Percentiles rank a stretch among this genome's conserved stretches.
Evolutionary conservation across 1,140 invertebrate genomes (phyloP).

Genomic region (Trypoxylus dichotomus): DNA sequence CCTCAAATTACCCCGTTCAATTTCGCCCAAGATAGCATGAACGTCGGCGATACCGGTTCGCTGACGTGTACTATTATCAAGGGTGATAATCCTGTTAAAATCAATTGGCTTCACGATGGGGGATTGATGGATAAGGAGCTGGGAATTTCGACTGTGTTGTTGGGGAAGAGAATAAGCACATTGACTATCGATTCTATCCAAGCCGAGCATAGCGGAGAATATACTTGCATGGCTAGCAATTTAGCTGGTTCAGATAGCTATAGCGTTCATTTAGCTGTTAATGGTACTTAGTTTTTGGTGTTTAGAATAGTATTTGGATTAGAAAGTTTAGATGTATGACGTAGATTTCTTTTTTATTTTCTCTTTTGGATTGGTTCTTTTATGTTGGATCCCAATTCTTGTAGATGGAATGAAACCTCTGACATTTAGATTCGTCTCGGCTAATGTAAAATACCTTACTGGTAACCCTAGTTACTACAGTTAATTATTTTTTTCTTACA

Average conservation of each 20-base stretch:
- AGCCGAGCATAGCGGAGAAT: constrained; percentile 75
- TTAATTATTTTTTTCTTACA: too few relatives aligned
- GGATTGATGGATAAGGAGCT: constrained; percentile 63
- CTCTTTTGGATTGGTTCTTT: too few relatives aligned
- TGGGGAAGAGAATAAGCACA: constrained; percentile 75
- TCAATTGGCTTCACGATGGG: constrained; percentile 77
- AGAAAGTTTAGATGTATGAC: too few relatives aligned
- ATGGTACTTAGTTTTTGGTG: constrained; percentile 44
- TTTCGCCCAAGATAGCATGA: constrained; percentile 75
- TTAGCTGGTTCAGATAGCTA: constrained; percentile 70
- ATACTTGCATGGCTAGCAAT: constrained; percentile 79
- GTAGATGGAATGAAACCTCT: too few relatives aligned
- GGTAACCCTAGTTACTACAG: too few relatives aligned
- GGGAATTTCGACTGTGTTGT: constrained; percentile 74
- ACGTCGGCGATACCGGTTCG: constrained; percentile 77
- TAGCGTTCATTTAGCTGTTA: constrained; percentile 70
- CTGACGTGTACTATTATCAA: constrained; percentile 75
- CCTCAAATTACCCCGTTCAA: constrained; percentile 60
- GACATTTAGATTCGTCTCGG: too few relatives aligned
- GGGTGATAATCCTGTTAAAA: constrained; percentile 74
- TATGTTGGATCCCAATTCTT: too few relatives aligned
- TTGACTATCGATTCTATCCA: constrained; percentile 77
- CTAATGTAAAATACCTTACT: too few relatives aligned
- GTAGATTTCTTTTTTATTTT: too few relatives aligned
- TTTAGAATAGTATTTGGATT: too few relatives aligned